These are phyloP conservation scores for Pedionomus torquatus DNA, from an alignment of 2,113 vertebrate genomes.

Conservation along the genomic window DNA sequence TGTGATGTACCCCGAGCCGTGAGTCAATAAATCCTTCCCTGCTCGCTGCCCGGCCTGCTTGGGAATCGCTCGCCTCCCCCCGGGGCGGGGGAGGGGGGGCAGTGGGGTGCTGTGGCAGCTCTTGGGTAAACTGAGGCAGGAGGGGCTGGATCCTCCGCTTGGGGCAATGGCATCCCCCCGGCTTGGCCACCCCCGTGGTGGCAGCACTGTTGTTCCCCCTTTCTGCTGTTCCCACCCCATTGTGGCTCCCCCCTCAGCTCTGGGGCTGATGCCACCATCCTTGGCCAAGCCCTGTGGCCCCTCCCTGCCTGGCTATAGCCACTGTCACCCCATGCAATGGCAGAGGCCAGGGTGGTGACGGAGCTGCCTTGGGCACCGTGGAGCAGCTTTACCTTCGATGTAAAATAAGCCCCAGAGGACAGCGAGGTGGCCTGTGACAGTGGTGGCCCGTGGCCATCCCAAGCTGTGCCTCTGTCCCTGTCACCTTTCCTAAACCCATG, in stretches of 20 bases:
- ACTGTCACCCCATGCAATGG: fast-evolving
- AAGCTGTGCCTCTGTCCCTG: background rate
- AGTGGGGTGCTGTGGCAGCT: background rate
- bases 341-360: background rate
- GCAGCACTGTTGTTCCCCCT: background rate
- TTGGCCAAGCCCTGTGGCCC: background rate
- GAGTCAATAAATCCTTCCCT: constrained; percentile 71
- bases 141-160: background rate
- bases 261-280: background rate
- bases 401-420: background rate
- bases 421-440: background rate
- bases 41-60: constrained; percentile 33
- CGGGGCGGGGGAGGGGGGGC: background rate
- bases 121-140: background rate
- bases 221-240: background rate
- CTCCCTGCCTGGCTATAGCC: fast-evolving
- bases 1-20: constrained; percentile 66
- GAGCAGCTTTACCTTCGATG: background rate
- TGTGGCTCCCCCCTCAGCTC: background rate
- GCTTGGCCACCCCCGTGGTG: fast-evolving
- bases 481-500: background rate
- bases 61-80: background rate
- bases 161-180: background rate
- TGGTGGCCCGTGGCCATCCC: background rate
- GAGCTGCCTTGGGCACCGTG: fast-evolving